Conservation (phyloP, 2,797 vertebrate species). For the Eleutherodactylus coqui region DNA sequence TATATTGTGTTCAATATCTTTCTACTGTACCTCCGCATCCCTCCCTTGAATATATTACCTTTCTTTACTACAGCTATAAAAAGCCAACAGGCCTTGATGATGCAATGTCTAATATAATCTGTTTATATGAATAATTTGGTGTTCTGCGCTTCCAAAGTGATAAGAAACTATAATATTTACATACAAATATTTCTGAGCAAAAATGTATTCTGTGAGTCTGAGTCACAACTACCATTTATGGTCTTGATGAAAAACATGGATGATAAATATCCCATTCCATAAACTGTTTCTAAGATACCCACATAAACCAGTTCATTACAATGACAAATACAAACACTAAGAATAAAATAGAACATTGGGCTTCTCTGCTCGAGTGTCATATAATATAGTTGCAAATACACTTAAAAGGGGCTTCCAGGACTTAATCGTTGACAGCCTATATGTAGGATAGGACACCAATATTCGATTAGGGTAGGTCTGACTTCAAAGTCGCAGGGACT, state of each 20-base stretch:
- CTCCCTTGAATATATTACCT: neutral
- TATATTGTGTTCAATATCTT: no score
- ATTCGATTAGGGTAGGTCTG: neutral
- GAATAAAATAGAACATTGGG: neutral
- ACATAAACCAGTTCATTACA: neutral
- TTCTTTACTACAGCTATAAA: neutral
- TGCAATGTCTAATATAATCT: neutral
- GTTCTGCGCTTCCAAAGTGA: neutral
- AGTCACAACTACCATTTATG: neutral
- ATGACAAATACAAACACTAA: neutral
- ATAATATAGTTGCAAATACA: neutral
- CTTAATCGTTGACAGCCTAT: no score
- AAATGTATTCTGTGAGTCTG: neutral
- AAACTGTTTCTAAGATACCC: neutral
- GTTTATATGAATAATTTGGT: neutral
- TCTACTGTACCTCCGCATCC: no score
- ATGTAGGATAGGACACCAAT: no score
- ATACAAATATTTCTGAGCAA: slow-evolving; percentile 17
- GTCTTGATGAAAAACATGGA: neutral
- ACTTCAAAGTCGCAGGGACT: neutral
- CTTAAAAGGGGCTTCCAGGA: neutral
- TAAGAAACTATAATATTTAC: slow-evolving; percentile 39
- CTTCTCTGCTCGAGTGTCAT: neutral
- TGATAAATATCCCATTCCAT: neutral
- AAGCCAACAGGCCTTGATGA: neutral